Evolutionary conservation across 2,888 invertebrate species (phyloP).

Genomic region (Willowsia nigromaculata): DNA sequence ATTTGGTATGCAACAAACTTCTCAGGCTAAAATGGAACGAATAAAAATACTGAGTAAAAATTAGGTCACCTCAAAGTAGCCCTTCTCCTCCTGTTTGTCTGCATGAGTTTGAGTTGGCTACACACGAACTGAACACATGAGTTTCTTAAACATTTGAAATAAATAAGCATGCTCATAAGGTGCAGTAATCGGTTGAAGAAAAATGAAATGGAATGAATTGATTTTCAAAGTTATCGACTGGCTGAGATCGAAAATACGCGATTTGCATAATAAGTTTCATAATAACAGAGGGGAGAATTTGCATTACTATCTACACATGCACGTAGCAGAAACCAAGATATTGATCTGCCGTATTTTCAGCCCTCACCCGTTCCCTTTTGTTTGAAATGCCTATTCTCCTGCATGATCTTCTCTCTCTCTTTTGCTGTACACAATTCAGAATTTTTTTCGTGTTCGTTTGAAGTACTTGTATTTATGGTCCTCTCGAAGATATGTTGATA

Average conservation of each 20-base stretch:
- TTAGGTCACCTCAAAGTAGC: slow-evolving; percentile 17
- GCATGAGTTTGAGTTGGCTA: background rate
- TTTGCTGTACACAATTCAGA: no score
- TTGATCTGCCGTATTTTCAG: slow-evolving; percentile 7
- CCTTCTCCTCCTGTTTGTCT: slow-evolving; percentile 10
- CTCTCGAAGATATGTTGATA: background rate
- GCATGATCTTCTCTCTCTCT: background rate
- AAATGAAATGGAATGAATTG: slow-evolving; percentile 24
- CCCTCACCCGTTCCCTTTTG: background rate
- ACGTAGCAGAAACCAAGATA: slow-evolving; percentile 2
- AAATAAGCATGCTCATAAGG: background rate
- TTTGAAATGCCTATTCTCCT: no score
- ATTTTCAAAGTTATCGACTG: slow-evolving; percentile 13
- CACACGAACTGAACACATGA: background rate
- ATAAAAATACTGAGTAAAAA: slow-evolving; percentile 1
- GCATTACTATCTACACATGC: background rate
- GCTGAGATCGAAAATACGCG: slow-evolving; percentile 1
- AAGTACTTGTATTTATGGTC: background rate
- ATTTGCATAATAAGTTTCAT: slow-evolving; percentile 35
- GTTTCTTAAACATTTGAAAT: background rate
- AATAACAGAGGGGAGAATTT: background rate
- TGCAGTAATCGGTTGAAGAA: slow-evolving; percentile 2
- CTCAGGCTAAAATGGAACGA: background rate
- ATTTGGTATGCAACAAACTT: background rate
- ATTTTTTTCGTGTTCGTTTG: no score